Evolutionary conservation across 2,888 invertebrate species (phyloP), one percentile per base, ranked within the genome.

Genomic region (Carterocephalus palaemon): DNA sequence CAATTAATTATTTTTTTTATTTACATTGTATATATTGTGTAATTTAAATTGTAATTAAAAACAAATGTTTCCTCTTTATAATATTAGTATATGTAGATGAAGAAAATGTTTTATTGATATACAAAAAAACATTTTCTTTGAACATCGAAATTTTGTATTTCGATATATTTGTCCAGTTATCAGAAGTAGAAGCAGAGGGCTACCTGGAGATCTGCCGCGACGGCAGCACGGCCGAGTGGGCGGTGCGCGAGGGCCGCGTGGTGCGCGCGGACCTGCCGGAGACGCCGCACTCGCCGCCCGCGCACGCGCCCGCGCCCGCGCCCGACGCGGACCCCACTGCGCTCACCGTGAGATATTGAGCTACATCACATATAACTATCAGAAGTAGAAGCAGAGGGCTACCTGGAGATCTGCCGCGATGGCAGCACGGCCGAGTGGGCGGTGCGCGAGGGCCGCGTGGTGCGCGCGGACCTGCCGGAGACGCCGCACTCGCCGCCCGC

Each of bases 401-500:
- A 88, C 64, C 69, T 90, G 23, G 91, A 91, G 75, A 77, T 90
- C 19, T 85, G 88, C 39, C 81, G 89, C 15, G 90, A 91, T 64
- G 90, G 90, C 23, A 85, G 84, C 2, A 88, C 88, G 2, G 88
- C 88, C 3, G 91, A 91, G 69, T 90, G 91, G 90, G 75, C 83
- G 12, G 85, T 90, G 20, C 72, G 70, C 40, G 89, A 88, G 53
- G 86, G 87, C 0, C 81, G 88, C 0, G 83, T 85, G 40, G 77
- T 76, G 53, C 87, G 89, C 33, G 69, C 88, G 0, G 88, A 88
- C 58, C 72, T 89, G 56, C 89, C 90, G 2, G 87, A 89, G 45
- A 86, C 90, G 54, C 90, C 91, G 26, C 88, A 90, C 62, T 89
- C 91, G 7, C 91, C 92, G 22, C 91, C 91, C 80, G 50, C 89